Evolutionary conservation across 2,888 invertebrate genomes (phyloP).

Genomic region (Megalurothrips usitatus): DNA sequence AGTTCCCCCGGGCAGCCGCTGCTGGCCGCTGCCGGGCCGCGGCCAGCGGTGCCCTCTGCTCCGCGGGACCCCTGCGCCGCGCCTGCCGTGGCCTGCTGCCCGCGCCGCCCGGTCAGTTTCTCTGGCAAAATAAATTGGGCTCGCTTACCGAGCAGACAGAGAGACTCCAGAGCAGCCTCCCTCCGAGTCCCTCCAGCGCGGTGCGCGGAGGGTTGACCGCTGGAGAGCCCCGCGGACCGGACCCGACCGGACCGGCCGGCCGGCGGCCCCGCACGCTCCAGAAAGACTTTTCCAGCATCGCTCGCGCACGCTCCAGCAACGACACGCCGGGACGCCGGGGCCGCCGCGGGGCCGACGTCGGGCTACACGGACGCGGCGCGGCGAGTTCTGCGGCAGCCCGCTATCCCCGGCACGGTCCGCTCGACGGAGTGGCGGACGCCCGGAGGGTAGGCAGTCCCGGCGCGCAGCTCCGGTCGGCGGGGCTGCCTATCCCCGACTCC

Average conservation of each 20-base stretch:
- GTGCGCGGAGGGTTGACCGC: no score
- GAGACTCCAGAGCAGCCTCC: no score
- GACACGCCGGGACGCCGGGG: neutral
- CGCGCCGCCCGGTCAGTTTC: neutral
- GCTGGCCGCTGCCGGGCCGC: neutral
- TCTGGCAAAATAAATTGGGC: conserved; percentile 17
- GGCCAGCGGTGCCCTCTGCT: neutral
- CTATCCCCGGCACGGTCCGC: no score
- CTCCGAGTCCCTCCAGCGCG: no score
- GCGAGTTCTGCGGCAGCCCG: no score
- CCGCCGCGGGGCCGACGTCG: neutral
- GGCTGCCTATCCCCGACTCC: neutral
- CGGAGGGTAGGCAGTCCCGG: no score
- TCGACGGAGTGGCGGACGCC: no score
- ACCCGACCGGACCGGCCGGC: neutral
- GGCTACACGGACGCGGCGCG: neutral
- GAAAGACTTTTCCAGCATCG: neutral
- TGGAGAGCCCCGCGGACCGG: no score
- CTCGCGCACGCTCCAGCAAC: neutral
- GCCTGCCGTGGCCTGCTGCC: neutral
- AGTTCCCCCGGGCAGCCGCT: neutral
- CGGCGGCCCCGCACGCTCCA: neutral
- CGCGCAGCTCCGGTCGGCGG: neutral
- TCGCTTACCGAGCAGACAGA: conserved; percentile 13
- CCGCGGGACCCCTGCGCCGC: neutral